Evolutionary conservation across 2,797 vertebrate genomes (phyloP).

Genomic region (Micropoecilia bifurca): DNA sequence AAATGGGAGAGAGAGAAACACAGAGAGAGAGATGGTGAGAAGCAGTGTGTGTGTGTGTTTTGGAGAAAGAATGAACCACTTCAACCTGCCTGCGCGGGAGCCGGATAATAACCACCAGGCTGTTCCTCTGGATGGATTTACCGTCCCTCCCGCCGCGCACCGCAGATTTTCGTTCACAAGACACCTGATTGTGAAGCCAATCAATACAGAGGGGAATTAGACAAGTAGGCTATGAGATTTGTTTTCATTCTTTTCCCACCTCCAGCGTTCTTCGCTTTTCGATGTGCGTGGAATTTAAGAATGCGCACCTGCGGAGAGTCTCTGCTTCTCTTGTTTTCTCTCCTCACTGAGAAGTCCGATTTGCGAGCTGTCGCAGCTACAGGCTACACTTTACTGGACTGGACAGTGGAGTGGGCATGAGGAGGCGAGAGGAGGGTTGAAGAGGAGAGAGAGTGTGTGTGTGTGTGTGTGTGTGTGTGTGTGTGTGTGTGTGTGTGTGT

Average conservation of each 20-base stretch:
- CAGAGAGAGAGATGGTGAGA: slow-evolving; percentile 3
- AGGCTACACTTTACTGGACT: slow-evolving; percentile 49
- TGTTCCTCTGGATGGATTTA: slow-evolving; percentile 52
- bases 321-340: slow-evolving; percentile 16
- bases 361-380: slow-evolving; percentile 33
- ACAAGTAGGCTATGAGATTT: slow-evolving; percentile 17
- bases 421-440: slow-evolving; percentile 16
- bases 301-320: slow-evolving; percentile 51
- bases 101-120: slow-evolving; percentile 39
- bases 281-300: slow-evolving; percentile 31
- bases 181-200: slow-evolving; percentile 28
- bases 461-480: slow-evolving; percentile 15
- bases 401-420: slow-evolving; percentile 31
- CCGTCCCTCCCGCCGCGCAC: slow-evolving; percentile 21
- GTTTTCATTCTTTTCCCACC: neutral
- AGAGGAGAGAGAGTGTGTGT: slow-evolving; percentile 13
- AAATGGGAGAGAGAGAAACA: neutral
- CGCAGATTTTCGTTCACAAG: slow-evolving; percentile 42
- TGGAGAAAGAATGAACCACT: slow-evolving; percentile 52
- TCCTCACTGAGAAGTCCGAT: slow-evolving; percentile 23
- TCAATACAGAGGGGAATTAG: slow-evolving; percentile 8
- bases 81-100: slow-evolving; percentile 52
- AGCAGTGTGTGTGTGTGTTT: slow-evolving; percentile 12
- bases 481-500: slow-evolving; percentile 25
- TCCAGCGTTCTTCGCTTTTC: neutral